These are phyloP conservation scores for Sitta europaea DNA, from an alignment of 2,113 vertebrate genomes.

Conservation along the genomic window DNA sequence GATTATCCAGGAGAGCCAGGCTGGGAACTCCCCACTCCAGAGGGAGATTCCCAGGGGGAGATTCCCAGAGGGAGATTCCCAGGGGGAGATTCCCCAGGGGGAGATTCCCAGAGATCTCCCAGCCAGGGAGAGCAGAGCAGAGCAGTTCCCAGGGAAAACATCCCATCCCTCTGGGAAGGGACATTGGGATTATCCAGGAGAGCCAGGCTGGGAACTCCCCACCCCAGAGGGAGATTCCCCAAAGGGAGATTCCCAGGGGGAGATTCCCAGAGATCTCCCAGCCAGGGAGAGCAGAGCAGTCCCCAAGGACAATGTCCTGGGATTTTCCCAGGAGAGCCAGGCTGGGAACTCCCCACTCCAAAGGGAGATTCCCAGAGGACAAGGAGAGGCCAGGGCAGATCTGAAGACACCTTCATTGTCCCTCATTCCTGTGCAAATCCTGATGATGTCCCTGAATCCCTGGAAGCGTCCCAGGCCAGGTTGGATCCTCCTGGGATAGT, in stretches of 20 bases:
- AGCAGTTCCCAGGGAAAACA: too few species aligned
- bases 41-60: background rate
- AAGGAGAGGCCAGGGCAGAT: background rate
- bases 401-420: background rate
- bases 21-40: background rate
- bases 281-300: background rate
- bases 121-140: too few species aligned
- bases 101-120: too few species aligned
- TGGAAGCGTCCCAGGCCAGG: background rate
- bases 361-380: background rate
- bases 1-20: background rate
- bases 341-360: background rate
- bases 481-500: accelerated
- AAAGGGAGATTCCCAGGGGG: too few species aligned
- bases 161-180: too few species aligned
- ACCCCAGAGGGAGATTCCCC: too few species aligned
- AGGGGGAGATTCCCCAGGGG: too few species aligned
- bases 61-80: too few species aligned
- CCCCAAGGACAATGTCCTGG: background rate
- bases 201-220: too few species aligned
- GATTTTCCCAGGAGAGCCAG: background rate
- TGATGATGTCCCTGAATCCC: background rate
- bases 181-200: too few species aligned
- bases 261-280: too few species aligned
- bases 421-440: background rate